Evolutionary conservation across 2,888 invertebrate genomes (phyloP).

Genomic region (Phytoseiulus persimilis): DNA sequence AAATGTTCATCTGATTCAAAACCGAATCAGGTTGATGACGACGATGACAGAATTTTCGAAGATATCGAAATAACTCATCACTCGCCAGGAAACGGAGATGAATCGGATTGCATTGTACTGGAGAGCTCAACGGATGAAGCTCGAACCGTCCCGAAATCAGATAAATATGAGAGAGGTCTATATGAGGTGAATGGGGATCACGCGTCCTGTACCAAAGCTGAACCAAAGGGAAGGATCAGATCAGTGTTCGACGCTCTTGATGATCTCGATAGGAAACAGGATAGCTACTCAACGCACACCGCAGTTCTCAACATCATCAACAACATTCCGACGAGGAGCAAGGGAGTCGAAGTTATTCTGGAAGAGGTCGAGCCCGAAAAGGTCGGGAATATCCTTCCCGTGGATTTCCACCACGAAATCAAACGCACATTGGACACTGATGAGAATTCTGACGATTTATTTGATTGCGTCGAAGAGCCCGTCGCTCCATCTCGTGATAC

Average conservation of each 20-base stretch:
- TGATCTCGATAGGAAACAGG: background rate
- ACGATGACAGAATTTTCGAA: too few relatives aligned
- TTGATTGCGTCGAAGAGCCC: background rate
- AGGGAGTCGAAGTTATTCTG: background rate
- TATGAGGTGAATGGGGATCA: too few relatives aligned
- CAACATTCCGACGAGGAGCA: constrained; percentile 16
- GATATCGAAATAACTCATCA: too few relatives aligned
- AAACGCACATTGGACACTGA: background rate
- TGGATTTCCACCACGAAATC: background rate
- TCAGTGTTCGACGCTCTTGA: constrained; percentile 20
- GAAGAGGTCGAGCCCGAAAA: background rate
- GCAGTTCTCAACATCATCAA: constrained; percentile 6
- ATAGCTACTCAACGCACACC: background rate
- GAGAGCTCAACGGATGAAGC: too few relatives aligned
- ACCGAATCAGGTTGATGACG: too few relatives aligned
- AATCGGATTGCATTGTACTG: too few relatives aligned
- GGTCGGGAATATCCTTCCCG: background rate
- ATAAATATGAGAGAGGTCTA: too few relatives aligned
- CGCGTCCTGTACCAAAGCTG: background rate
- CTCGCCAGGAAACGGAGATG: too few relatives aligned
- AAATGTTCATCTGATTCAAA: too few relatives aligned
- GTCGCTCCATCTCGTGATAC: background rate
- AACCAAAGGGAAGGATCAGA: background rate
- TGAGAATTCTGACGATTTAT: background rate
- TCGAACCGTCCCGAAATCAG: too few relatives aligned